Conservation (phyloP, 1,140 invertebrate species). For the Heliothis virescens region DNA sequence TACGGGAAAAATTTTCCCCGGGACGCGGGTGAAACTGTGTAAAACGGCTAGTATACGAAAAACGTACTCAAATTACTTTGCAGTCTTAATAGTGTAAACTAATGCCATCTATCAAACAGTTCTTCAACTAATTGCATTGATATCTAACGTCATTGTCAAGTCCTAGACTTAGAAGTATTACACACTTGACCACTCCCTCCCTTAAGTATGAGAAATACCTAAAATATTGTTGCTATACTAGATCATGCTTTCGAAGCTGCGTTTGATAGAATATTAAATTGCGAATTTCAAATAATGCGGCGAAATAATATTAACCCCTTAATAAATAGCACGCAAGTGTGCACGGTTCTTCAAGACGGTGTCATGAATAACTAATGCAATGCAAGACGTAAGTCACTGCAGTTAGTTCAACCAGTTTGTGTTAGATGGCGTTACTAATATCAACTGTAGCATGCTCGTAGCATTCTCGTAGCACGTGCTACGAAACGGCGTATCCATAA, state of each 20-base stretch:
- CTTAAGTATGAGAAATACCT: too few relatives aligned
- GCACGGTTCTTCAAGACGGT: too few relatives aligned
- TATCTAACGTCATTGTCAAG: background rate
- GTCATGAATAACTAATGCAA: background rate
- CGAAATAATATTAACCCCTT: too few relatives aligned
- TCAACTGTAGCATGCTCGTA: background rate
- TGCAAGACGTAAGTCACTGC: background rate
- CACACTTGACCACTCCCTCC: background rate
- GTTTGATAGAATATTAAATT: too few relatives aligned
- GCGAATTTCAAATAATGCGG: too few relatives aligned
- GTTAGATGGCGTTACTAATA: background rate
- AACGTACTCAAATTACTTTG: background rate
- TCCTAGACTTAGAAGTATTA: background rate
- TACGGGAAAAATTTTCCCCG: too few relatives aligned
- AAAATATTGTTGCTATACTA: too few relatives aligned
- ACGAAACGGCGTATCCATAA: background rate
- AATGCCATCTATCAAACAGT: conserved; percentile 10
- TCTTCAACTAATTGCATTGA: background rate
- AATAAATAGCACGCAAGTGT: too few relatives aligned
- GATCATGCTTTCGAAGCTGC: too few relatives aligned
- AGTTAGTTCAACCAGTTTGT: background rate
- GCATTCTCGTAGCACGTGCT: conserved; percentile 5
- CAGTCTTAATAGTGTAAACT: background rate
- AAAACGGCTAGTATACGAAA: too few relatives aligned
- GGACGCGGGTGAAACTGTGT: too few relatives aligned